These are phyloP conservation scores for Drosophila busckii DNA, from an alignment of 1,140 invertebrate species.

Conservation along the genomic window DNA sequence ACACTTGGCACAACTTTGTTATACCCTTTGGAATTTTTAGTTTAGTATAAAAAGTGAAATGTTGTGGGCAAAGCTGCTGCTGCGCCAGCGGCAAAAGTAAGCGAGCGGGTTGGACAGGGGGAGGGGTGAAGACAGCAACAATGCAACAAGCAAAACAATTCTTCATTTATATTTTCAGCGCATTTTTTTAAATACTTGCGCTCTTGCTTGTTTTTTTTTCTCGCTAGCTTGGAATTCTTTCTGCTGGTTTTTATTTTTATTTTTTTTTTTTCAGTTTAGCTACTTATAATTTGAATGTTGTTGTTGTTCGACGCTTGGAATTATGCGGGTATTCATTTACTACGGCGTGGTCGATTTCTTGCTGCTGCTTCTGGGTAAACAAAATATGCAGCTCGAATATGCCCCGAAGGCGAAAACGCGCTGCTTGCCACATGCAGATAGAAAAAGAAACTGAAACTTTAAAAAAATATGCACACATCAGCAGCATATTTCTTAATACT, in stretches of 20 bases:
- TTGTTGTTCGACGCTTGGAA: constrained; percentile 15
- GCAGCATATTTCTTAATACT: too few relatives aligned
- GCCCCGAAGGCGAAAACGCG: too few relatives aligned
- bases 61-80: constrained; percentile 5
- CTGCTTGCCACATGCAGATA: too few relatives aligned
- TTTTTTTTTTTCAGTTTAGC: constrained; percentile 23
- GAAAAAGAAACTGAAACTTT: too few relatives aligned
- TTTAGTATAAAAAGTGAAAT: background rate
- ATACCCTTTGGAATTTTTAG: too few relatives aligned
- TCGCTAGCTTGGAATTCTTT: constrained; percentile 26
- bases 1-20: too few relatives aligned
- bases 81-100: background rate
- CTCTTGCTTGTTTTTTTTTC: constrained; percentile 18
- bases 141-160: constrained; percentile 38
- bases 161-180: constrained; percentile 61
- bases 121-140: background rate
- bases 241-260: constrained; percentile 21
- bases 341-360: background rate
- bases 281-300: constrained; percentile 25
- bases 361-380: too few relatives aligned
- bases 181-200: constrained; percentile 26
- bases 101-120: background rate
- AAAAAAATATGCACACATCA: too few relatives aligned
- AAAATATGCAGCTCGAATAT: too few relatives aligned
- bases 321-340: constrained; percentile 41